Percentiles rank a stretch among this genome's conserved stretches.
These are phyloP conservation scores for Darevskia nairensis DNA, from an alignment of 2,797 vertebrate genomes.

Conservation along the genomic window DNA sequence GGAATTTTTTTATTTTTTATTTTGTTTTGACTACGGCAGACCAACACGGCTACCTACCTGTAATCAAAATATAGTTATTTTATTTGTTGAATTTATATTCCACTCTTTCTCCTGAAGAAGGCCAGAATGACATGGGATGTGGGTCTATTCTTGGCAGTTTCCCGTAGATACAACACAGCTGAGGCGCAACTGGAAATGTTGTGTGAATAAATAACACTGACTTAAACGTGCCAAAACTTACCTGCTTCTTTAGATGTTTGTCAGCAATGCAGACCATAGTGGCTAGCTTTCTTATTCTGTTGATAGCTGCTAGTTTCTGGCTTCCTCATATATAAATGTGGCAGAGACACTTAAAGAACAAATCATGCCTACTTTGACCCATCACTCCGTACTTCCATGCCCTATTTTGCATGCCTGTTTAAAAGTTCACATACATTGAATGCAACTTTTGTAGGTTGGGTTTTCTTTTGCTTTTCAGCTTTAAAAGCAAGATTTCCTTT, in stretches of 20 bases:
- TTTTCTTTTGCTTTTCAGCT: neutral
- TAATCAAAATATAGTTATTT: neutral
- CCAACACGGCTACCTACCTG: too few species aligned
- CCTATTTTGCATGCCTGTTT: neutral
- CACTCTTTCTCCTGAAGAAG: too few species aligned
- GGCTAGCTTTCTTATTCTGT: neutral
- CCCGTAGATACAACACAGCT: neutral
- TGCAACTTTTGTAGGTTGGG: neutral
- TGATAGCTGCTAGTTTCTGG: neutral
- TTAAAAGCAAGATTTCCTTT: neutral
- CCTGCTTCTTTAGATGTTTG: neutral
- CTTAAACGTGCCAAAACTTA: neutral
- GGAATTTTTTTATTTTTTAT: too few species aligned
- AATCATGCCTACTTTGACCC: neutral
- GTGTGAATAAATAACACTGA: neutral
- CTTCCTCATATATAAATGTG: neutral
- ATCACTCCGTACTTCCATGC: neutral
- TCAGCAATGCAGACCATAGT: neutral
- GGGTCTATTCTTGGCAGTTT: neutral
- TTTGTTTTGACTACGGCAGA: too few species aligned
- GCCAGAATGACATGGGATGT: too few species aligned
- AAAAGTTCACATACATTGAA: neutral
- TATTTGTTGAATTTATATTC: too few species aligned
- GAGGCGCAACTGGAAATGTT: neutral
- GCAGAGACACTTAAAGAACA: too few species aligned